phyloP scores from a whole-genome alignment of 1,140 invertebrate genomes.

The Drosophila sulfurigaster region DNA sequence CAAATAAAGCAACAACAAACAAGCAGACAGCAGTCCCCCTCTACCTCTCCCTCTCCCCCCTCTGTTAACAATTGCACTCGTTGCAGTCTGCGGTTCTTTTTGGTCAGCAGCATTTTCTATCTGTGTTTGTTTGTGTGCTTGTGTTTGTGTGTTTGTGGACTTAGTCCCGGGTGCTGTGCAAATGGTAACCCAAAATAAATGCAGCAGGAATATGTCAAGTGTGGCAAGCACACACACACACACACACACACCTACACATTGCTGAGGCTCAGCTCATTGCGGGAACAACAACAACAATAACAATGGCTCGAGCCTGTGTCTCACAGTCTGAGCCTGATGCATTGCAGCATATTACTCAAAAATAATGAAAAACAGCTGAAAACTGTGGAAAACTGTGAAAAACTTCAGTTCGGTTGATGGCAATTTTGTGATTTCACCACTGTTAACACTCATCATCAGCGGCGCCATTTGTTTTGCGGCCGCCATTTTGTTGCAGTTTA shows the following conservation, averaged over 20 bases:
- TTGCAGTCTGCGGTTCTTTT: constrained; percentile 22
- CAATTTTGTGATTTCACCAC: constrained; percentile 28
- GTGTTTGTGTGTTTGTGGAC: constrained; percentile 23
- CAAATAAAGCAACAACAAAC: constrained; percentile 22
- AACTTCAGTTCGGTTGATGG: constrained; percentile 13
- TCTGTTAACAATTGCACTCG: constrained; percentile 28
- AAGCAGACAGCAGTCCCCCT: background rate
- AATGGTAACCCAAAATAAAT: constrained; percentile 76
- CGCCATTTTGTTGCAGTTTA: constrained; percentile 74
- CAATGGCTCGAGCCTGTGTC: constrained; percentile 19
- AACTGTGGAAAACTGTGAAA: background rate
- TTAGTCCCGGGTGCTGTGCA: constrained; percentile 38
- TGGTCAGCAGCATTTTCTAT: constrained; percentile 15
- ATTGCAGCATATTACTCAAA: constrained; percentile 78
- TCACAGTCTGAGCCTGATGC: constrained; percentile 68
- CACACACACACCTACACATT: constrained; percentile 19
- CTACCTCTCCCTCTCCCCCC: background rate
- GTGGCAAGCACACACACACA: constrained; percentile 34
- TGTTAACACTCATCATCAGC: constrained; percentile 68
- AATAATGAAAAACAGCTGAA: constrained; percentile 52
- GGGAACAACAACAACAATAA: constrained; percentile 43
- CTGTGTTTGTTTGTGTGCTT: background rate
- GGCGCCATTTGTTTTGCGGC: constrained; percentile 68
- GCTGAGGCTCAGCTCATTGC: constrained; percentile 26
- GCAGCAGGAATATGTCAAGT: constrained; percentile 75